These are phyloP conservation scores for Drosophila nigromelanica DNA, from an alignment of 1,140 invertebrate species.

Conservation along the genomic window DNA sequence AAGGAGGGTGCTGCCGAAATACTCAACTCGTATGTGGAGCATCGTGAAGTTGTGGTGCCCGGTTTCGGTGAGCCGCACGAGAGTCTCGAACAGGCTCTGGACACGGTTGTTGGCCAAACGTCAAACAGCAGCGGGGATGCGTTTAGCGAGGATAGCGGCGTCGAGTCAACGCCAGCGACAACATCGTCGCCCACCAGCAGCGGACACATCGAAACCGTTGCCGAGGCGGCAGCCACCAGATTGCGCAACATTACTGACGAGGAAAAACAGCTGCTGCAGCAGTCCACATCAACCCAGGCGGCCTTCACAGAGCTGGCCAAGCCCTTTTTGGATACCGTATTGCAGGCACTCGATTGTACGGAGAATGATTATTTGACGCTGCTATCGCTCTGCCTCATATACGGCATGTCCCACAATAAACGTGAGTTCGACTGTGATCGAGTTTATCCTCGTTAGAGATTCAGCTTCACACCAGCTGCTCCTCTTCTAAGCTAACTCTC, in stretches of 20 bases:
- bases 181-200: conserved; percentile 26
- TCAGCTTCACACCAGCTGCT: conserved; percentile 1
- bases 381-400: conserved; percentile 95
- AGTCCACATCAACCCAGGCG: conserved; percentile 56
- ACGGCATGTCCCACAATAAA: conserved; percentile 96
- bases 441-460: not conserved
- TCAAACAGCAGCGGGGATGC: conserved; percentile 46
- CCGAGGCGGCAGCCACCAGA: conserved; percentile 20
- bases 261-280: conserved; percentile 90
- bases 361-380: conserved; percentile 98
- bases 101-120: conserved; percentile 71
- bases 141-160: conserved; percentile 55
- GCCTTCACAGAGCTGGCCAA: conserved; percentile 59
- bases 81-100: conserved; percentile 87
- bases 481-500: conserved; percentile 31
- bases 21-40: conserved; percentile 89
- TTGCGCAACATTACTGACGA: conserved; percentile 94
- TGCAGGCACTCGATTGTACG: conserved; percentile 92
- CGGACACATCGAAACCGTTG: conserved; percentile 36
- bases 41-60: conserved; percentile 84
- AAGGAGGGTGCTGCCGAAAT: conserved; percentile 89
- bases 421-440: conserved; percentile 86
- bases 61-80: conserved; percentile 85
- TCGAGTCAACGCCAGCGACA: conserved; percentile 53
- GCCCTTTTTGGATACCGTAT: conserved; percentile 95